These are phyloP conservation scores for Vidua chalybeata DNA, from an alignment of 2,113 vertebrate genomes.

Conservation along the genomic window DNA sequence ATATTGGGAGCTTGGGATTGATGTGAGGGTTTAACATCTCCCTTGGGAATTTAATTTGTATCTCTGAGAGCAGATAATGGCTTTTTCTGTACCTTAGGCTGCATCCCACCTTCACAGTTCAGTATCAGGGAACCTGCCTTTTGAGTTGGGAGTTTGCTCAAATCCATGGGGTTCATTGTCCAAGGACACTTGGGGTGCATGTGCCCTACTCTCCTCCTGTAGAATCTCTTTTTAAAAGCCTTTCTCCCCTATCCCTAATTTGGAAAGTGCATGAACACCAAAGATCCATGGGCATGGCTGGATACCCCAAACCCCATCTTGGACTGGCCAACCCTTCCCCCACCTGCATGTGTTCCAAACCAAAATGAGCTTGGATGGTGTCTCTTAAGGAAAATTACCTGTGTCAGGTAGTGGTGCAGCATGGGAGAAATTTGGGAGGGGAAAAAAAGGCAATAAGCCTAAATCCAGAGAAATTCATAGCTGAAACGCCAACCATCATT, in stretches of 20 bases:
- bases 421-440: neutral
- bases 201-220: accelerated
- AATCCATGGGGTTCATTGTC: neutral
- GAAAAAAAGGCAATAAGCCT: neutral
- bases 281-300: neutral
- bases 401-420: neutral
- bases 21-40: neutral
- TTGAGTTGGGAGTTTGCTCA: neutral
- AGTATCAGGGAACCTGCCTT: neutral
- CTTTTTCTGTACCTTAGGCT: neutral
- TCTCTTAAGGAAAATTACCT: neutral
- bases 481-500: neutral
- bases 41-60: neutral
- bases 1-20: neutral
- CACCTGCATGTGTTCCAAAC: neutral
- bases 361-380: neutral
- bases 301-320: neutral
- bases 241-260: neutral
- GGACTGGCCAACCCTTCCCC: neutral
- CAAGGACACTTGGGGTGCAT: neutral
- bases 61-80: neutral
- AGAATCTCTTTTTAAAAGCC: neutral
- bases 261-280: neutral
- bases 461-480: neutral
- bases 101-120: neutral